Evolutionary conservation across 2,888 invertebrate genomes (phyloP), one percentile per base, ranked within the genome.

Genomic region (Cancer borealis): DNA sequence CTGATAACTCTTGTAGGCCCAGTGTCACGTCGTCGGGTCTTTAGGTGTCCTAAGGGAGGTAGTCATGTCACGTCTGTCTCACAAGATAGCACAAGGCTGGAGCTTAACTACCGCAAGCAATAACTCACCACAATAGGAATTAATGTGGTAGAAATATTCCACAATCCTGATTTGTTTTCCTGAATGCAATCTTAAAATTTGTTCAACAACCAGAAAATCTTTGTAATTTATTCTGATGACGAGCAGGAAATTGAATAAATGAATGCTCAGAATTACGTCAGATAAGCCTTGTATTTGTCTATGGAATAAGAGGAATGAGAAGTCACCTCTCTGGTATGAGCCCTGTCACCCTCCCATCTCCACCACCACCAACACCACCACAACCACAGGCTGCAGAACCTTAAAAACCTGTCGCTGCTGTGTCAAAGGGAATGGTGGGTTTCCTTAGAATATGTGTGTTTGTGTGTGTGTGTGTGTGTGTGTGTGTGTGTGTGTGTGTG

Each of bases 401-500:
- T 6, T 6, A 26, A n/a, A 73, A 73, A 73, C 84, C 84, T 84
- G 39, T 26, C 73, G 26, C 73, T 79, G 73, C 26, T 10, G 73
- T 79, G 3, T 14, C 39, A 30, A 14, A 30, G 10, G 10, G 39
- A 84, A 26, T 73, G 26, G n/a, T 66, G 79, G 6, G 26, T 79
- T 79, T 79, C 30, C 14, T 79, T 5, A 2, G 10, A 12, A 5
- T 79, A 3, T 79, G 30, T 84, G 84, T 84, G 39, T 84, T 26
- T 84, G 84, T 84, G 84, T 84, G 39, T 84, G 60, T 91, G 60
- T 91, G 60, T 91, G 66, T 91, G 66, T 91, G 66, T 91, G 60
- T 91, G 60, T 91, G 60, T 91, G 60, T 91, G 30, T 91, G 39
- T 91, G 45, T 66, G 26, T 90, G 49, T 79, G 6, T 30, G 10